Evolutionary conservation across 2,888 invertebrate genomes (phyloP).

Genomic region (Amaurobius ferox): DNA sequence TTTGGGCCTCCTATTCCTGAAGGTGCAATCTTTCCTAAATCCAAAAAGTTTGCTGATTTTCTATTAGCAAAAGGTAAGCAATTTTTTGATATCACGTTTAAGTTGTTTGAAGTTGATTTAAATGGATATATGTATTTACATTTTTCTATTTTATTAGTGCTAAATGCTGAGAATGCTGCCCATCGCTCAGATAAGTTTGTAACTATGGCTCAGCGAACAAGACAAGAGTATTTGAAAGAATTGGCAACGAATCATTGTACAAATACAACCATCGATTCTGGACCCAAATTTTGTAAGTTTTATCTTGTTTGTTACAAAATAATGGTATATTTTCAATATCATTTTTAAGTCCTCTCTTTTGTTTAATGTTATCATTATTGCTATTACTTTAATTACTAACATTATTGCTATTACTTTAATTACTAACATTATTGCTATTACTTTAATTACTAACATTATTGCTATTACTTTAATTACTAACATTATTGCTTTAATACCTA

Average conservation of each 20-base stretch:
- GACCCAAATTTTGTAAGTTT: constrained; percentile 90
- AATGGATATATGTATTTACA: too few species aligned
- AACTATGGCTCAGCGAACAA: constrained; percentile 95
- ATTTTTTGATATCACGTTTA: not conserved
- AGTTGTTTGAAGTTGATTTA: too few species aligned
- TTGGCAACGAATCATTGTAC: constrained; percentile 90
- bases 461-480: too few species aligned
- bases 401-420: too few species aligned
- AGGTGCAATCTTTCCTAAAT: constrained; percentile 90
- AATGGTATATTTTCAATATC: too few species aligned
- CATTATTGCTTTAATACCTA: too few species aligned
- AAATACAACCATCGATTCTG: constrained; percentile 87
- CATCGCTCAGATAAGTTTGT: constrained; percentile 97
- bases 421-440: too few species aligned
- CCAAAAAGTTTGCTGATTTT: constrained; percentile 95
- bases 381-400: too few species aligned
- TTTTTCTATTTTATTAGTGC: constrained; percentile 80
- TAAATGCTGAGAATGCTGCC: constrained; percentile 97
- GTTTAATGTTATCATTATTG: too few species aligned
- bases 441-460: too few species aligned
- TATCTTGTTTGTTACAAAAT: too few species aligned
- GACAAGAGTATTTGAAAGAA: constrained; percentile 97
- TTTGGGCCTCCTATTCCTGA: constrained; percentile 97
- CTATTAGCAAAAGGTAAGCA: constrained; percentile 88
- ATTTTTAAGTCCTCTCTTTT: too few species aligned